Evolutionary conservation across 2,797 vertebrate species (phyloP), one percentile per base, ranked within the genome.

Genomic region (Sebastes jordani): DNA sequence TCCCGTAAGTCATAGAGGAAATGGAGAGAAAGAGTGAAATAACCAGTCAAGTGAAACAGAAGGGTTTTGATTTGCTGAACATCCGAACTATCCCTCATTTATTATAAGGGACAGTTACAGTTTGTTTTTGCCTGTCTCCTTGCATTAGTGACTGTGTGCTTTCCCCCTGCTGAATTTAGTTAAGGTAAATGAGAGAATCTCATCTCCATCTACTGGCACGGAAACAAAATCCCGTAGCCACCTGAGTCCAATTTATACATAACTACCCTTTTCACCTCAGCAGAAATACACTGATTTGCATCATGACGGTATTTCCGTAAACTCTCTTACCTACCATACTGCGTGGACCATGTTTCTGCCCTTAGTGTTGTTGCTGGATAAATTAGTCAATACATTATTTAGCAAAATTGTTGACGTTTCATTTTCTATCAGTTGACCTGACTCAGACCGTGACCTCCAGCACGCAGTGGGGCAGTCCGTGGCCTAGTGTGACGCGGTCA

Each of bases 211-310:
- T 84, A 67, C 36, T 70, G 76, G 76, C 65, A 75, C 13, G 14
- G n/a, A 65, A 69, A 61, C 72, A 68, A 62, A 78, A 72, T 71
- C 30, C 62, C 67, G 63, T 55, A 49, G 22, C 75, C 75, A 87
- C 83, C 80, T 89, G 71, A 76, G 85, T 85, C 77, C 82, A 83
- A 20, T 63, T 86, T 80, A 68, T 74, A 81, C 10, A 38, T 70
- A 81, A 70, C 66, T 62, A 23, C 25, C 42, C 18, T 74, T 5
- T 23, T 68, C 62, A 71, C 66, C 54, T n/a, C n/a, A 49, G 29
- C 46, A 78, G 30, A 61, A 61, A 55, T n/a, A 38, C 25, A 76
- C 20, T 66, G 25, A 55, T 18, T 18, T 65, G 36, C 66, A 59
- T 9, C 20, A 25, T 62, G 8, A 46, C 7, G 13, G 30, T 23